Conservation (phyloP, 2,113 vertebrate species). For the Nesoenas mayeri region DNA sequence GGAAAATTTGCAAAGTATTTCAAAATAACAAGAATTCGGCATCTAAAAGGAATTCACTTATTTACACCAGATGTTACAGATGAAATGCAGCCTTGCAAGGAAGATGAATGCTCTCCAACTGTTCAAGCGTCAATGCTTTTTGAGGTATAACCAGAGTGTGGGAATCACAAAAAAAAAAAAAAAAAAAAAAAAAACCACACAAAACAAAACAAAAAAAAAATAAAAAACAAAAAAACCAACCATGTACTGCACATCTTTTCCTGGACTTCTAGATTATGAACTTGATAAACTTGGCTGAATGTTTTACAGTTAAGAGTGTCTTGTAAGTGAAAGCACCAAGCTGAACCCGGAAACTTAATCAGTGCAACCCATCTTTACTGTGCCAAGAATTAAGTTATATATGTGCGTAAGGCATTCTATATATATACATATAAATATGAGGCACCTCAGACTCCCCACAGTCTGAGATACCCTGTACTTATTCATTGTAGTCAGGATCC, state of each 20-base stretch:
- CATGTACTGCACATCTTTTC: neutral
- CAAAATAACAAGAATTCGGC: neutral
- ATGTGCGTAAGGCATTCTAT: neutral
- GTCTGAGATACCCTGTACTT: neutral
- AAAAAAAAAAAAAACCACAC: too few species aligned
- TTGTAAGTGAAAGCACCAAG: neutral
- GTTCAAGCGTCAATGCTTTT: neutral
- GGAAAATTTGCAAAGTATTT: conserved; percentile 15
- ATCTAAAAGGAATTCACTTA: conserved; percentile 23
- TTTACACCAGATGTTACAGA: conserved; percentile 38
- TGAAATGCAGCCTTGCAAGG: neutral
- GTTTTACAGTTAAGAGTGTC: neutral
- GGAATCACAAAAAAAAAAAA: neutral
- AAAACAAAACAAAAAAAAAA: too few species aligned
- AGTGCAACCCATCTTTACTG: neutral
- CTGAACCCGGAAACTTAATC: neutral
- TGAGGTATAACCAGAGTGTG: conserved; percentile 1
- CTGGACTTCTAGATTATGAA: neutral
- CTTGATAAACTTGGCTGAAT: neutral
- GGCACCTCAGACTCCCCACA: rapidly evolving
- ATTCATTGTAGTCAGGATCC: neutral
- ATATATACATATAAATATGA: neutral
- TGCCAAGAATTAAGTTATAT: neutral
- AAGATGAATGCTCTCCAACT: neutral
- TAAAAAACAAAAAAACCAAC: neutral